Conservation (phyloP, 2,888 invertebrate genomes). For the Leptarthrus brevirostris region DNA sequence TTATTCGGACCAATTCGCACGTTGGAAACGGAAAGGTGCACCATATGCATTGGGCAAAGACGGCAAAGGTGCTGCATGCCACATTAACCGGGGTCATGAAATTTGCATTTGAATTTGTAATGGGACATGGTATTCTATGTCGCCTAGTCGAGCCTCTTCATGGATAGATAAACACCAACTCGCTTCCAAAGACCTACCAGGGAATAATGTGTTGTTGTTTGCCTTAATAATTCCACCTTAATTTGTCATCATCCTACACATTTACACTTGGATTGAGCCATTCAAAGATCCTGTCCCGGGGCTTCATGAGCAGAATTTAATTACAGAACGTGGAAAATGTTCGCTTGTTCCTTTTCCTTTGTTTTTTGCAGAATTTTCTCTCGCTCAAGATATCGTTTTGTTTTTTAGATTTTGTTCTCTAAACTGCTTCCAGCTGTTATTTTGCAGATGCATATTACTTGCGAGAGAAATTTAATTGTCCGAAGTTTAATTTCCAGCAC, state of each 20-base stretch:
- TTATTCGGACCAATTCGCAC: not conserved
- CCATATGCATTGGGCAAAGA: constrained; percentile 1
- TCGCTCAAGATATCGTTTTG: too few relatives aligned
- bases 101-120: constrained; percentile 28
- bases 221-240: not conserved
- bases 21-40: not conserved
- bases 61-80: not conserved
- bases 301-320: constrained; percentile 9
- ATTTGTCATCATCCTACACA: not conserved
- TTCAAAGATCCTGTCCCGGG: not conserved
- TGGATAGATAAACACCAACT: not conserved
- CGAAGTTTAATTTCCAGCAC: too few relatives aligned
- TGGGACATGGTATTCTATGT: not conserved
- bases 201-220: not conserved
- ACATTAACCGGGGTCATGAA: constrained; percentile 1
- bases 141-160: constrained; percentile 6
- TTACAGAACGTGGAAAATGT: constrained; percentile 22
- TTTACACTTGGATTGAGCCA: not conserved
- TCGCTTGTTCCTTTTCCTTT: not conserved
- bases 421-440: too few relatives aligned
- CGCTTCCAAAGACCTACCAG: not conserved
- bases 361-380: too few relatives aligned
- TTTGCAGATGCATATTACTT: too few relatives aligned
- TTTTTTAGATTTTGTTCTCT: too few relatives aligned
- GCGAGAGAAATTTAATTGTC: too few relatives aligned